Evolutionary conservation across 2,113 vertebrate species (phyloP).

Genomic region (Gasterosteus nipponicus): DNA sequence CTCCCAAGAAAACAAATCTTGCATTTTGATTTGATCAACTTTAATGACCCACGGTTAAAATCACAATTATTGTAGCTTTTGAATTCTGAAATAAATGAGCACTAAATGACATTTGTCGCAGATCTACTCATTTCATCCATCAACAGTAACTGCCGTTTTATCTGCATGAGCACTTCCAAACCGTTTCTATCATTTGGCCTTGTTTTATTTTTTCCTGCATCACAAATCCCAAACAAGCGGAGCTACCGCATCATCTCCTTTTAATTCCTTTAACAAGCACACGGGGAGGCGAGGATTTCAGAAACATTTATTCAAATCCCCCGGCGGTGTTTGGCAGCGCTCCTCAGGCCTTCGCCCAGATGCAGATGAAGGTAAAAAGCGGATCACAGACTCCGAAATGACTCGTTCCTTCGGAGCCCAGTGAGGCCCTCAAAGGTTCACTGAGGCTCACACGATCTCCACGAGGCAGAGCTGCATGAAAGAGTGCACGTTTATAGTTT

Average conservation of each 20-base stretch:
- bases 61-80: not conserved
- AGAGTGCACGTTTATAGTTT: conserved; percentile 3
- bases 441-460: not conserved
- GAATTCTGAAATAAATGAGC: not conserved
- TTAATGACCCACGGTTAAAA: not conserved
- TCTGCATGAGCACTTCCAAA: not conserved
- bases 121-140: not conserved
- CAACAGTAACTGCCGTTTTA: conserved; percentile 11
- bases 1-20: not conserved
- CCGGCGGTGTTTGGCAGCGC: conserved; percentile 23
- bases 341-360: conserved; percentile 38
- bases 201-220: not conserved
- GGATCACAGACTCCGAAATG: conserved; percentile 45
- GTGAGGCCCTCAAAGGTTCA: conserved; percentile 36
- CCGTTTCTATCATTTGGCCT: not conserved
- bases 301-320: conserved; percentile 47
- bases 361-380: conserved; percentile 16
- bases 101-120: not conserved
- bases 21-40: not conserved
- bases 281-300: conserved; percentile 22
- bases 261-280: conserved; percentile 39
- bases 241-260: conserved; percentile 11
- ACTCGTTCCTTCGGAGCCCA: conserved; percentile 13
- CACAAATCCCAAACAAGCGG: conserved; percentile 14
- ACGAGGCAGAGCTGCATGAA: not conserved